Conservation (phyloP, 2,113 vertebrate genomes). For the Ondatra zibethicus region DNA sequence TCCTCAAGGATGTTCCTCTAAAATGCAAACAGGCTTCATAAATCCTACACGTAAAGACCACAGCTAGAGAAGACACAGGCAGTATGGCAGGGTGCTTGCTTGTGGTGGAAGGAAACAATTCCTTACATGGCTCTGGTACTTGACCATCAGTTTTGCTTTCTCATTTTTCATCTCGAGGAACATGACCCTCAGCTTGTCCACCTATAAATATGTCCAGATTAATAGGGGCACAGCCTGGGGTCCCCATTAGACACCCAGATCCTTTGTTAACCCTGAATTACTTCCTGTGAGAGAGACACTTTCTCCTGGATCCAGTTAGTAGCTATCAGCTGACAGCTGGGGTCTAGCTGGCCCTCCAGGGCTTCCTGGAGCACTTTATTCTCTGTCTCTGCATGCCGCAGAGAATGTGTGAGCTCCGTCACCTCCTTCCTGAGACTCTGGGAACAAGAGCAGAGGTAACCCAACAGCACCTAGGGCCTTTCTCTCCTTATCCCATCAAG, state of each 20-base stretch:
- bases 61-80: neutral
- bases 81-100: neutral
- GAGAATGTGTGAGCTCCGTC: slow-evolving; percentile 79
- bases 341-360: slow-evolving; percentile 72
- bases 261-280: slow-evolving; percentile 62
- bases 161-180: slow-evolving; percentile 83
- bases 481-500: neutral
- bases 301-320: slow-evolving; percentile 83
- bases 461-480: neutral
- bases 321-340: slow-evolving; percentile 55
- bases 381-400: slow-evolving; percentile 83
- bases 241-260: slow-evolving; percentile 37
- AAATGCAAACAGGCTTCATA: slow-evolving; percentile 47
- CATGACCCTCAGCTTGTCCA: slow-evolving; percentile 85
- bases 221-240: neutral
- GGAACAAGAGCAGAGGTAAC: neutral
- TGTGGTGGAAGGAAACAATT: neutral
- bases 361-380: slow-evolving; percentile 85
- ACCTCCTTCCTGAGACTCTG: slow-evolving; percentile 85
- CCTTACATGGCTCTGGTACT: slow-evolving; percentile 83
- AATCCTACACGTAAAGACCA: slow-evolving; percentile 18
- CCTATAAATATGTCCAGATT: slow-evolving; percentile 74
- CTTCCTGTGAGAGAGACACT: slow-evolving; percentile 85
- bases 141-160: slow-evolving; percentile 73
- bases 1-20: slow-evolving; percentile 90